phyloP scores from a whole-genome alignment of 1,140 invertebrate genomes.

The Procambarus clarkii region DNA sequence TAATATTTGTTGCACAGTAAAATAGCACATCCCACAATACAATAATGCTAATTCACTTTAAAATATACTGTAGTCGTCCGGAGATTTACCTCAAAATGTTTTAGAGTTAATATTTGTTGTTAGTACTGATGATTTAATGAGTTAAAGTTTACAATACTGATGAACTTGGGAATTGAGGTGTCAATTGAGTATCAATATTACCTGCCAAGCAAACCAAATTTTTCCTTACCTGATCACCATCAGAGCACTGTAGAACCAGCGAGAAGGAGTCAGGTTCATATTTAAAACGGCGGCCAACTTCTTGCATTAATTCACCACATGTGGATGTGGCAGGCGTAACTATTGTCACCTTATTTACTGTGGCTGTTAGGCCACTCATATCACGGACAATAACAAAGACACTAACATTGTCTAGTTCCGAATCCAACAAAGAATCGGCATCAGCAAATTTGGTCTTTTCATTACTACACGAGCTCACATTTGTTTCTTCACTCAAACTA shows the following conservation, averaged over 20 bases:
- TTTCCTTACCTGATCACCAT: constrained; percentile 70
- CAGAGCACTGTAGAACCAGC: constrained; percentile 76
- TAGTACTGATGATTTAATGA: too few relatives aligned
- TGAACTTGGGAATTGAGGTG: neutral
- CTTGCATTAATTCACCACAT: constrained; percentile 77
- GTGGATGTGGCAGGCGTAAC: constrained; percentile 78
- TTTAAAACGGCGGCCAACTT: constrained; percentile 78
- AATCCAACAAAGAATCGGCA: neutral
- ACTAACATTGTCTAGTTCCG: constrained; percentile 3
- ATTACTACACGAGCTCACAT: neutral
- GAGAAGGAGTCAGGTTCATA: constrained; percentile 79
- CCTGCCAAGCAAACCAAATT: neutral
- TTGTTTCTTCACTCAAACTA: constrained; percentile 2
- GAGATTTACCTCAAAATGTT: too few relatives aligned
- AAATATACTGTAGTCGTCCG: too few relatives aligned
- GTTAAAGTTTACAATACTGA: too few relatives aligned
- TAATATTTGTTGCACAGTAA: too few relatives aligned
- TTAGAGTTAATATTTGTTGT: too few relatives aligned
- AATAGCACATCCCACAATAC: too few relatives aligned
- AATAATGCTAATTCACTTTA: too few relatives aligned
- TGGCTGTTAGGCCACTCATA: constrained; percentile 76
- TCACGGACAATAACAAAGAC: constrained; percentile 79
- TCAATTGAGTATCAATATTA: constrained; percentile 47
- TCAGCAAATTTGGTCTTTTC: neutral
- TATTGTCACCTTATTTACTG: constrained; percentile 76